These are phyloP conservation scores for Furcula furcula DNA, from an alignment of 2,888 invertebrate genomes.

Conservation along the genomic window DNA sequence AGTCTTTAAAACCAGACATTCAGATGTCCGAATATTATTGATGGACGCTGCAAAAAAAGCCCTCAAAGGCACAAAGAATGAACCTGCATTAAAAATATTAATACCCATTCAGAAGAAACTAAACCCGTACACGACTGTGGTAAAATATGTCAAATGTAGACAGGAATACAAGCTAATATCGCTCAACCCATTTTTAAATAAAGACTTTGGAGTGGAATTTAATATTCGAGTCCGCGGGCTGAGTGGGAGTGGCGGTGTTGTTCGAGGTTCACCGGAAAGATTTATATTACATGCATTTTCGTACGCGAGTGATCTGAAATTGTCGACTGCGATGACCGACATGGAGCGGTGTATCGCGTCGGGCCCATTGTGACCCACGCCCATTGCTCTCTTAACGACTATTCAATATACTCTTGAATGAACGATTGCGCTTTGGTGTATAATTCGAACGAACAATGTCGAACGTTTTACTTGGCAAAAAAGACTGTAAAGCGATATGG, in stretches of 20 bases:
- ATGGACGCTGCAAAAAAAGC: slow-evolving; percentile 69
- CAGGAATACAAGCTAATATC: slow-evolving; percentile 65
- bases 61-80: slow-evolving; percentile 63
- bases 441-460: slow-evolving; percentile 68
- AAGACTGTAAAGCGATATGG: slow-evolving; percentile 72
- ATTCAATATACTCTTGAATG: slow-evolving; percentile 78
- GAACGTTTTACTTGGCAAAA: slow-evolving; percentile 56
- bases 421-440: slow-evolving; percentile 77
- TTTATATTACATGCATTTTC: slow-evolving; percentile 81
- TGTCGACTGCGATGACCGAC: slow-evolving; percentile 56
- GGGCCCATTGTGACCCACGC: slow-evolving; percentile 70
- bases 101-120: slow-evolving; percentile 66
- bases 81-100: slow-evolving; percentile 78
- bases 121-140: slow-evolving; percentile 15
- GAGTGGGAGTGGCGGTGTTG: slow-evolving; percentile 77
- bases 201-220: slow-evolving; percentile 77
- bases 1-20: slow-evolving; percentile 70
- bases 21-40: slow-evolving; percentile 76
- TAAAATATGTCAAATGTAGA: slow-evolving; percentile 53
- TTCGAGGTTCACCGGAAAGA: slow-evolving; percentile 80
- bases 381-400: slow-evolving; percentile 73
- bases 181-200: slow-evolving; percentile 61
- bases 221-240: slow-evolving; percentile 72
- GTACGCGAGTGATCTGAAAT: slow-evolving; percentile 78
- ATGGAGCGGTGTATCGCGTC: slow-evolving; percentile 34